Evolutionary conservation across 2,888 invertebrate genomes (phyloP), one percentile per base, ranked within the genome.

Genomic region (Pachydiplax longipennis): DNA sequence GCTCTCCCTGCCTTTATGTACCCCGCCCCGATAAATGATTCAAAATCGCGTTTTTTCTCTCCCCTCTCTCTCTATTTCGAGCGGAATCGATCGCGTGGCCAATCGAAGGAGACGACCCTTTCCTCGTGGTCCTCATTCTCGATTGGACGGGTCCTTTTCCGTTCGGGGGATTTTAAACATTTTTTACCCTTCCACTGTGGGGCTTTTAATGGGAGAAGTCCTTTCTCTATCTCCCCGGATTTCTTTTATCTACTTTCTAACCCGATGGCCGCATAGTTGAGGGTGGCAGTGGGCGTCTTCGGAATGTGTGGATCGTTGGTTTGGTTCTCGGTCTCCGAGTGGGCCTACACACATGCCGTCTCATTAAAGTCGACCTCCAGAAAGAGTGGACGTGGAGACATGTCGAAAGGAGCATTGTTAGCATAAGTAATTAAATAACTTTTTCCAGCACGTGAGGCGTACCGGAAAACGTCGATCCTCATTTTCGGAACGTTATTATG

Each of bases 1-100:
- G 8, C 58, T 82, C 5, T 31, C 58, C 1, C 58, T 4, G 22
- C 18, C 35, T 18, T 58, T 83, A 13, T 35, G 18, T 35, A 25
- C 58, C 22, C 53, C 37, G 83, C 53, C 58, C 44, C 58, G 58
- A 83, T 83, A 83, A 83, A 83, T 83, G 83, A 83, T 83, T 83
- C 83, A 83, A 83, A 83, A 58, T 35, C 53, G 58, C 31, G 35
- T 35, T 40, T 44, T 44, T 44, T 44, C 44, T 44, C 44, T 44
- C 10, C 44, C 44, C 0, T 44, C 44, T 44, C 40, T 22, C 22
- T 83, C 58, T 58, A 22, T 58, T 58, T 58, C 58, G 53, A 65
- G 83, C 35, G 53, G 58, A 0, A 15, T 83, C 53, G 58, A 83
- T 83, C 83, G 83, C 53, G 53, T 35, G 83, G 18, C 83, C 83